A percentile compares a stretch with the other conserved stretches of the same genome.
Evolutionary conservation across 2,113 vertebrate species (phyloP).

Genomic region (Myocastor coypus): DNA sequence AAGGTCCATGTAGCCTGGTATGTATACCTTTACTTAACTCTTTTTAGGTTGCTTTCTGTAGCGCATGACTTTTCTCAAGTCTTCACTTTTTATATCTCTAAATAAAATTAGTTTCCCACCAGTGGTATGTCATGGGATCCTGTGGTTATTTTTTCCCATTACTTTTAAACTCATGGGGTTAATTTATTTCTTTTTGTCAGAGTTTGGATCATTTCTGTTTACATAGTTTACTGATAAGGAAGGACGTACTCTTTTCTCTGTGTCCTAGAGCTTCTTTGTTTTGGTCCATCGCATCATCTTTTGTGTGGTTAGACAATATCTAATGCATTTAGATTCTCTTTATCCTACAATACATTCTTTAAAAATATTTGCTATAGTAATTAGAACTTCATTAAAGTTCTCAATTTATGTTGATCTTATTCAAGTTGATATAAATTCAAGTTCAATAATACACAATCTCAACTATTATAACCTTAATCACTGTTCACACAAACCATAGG

Average conservation of each 20-base stretch:
- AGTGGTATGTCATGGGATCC: background rate
- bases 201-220: background rate
- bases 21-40: fast-evolving
- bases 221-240: background rate
- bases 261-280: background rate
- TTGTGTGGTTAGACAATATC: no score
- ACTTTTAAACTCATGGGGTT: background rate
- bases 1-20: background rate
- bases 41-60: background rate
- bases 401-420: background rate
- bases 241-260: background rate
- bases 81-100: background rate
- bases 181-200: background rate
- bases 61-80: background rate
- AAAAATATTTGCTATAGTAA: background rate
- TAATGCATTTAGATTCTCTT: constrained; percentile 4
- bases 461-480: background rate
- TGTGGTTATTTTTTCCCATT: background rate
- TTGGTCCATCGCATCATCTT: background rate
- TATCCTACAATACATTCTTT: background rate
- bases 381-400: background rate
- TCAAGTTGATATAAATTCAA: background rate
- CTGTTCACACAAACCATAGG: background rate
- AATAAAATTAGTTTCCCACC: background rate
- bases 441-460: background rate